These are phyloP conservation scores for Lanius ludovicianus DNA, from an alignment of 2,113 vertebrate genomes.

Conservation along the genomic window DNA sequence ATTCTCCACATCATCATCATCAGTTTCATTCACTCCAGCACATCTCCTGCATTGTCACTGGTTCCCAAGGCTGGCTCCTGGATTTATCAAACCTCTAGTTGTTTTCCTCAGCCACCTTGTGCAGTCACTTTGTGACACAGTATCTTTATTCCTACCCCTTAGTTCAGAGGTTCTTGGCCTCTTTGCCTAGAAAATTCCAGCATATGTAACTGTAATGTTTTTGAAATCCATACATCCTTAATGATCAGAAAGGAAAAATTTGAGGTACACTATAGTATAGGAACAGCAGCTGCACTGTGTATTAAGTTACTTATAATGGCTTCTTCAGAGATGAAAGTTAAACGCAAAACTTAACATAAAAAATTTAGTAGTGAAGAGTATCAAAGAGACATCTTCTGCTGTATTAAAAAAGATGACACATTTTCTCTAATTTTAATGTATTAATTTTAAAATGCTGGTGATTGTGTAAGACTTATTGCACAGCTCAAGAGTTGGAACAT, in stretches of 20 bases:
- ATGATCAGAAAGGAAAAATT: not conserved
- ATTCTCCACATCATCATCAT: not conserved
- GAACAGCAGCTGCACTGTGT: not conserved
- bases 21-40: not conserved
- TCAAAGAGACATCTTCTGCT: not conserved
- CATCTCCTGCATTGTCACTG: not conserved
- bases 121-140: not conserved
- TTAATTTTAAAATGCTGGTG: not conserved
- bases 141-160: not conserved
- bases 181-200: not conserved
- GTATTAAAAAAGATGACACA: not conserved
- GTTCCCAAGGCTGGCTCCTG: not conserved
- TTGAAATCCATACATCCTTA: not conserved
- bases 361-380: not conserved
- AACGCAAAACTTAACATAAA: not conserved
- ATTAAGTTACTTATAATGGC: not conserved
- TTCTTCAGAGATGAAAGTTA: not conserved
- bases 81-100: not conserved
- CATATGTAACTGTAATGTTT: not conserved
- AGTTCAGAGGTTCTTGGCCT: not conserved
- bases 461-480: not conserved
- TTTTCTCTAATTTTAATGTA: not conserved
- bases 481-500: not conserved
- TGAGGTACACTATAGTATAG: not conserved
- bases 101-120: not conserved